Percentiles rank a stretch among this genome's conserved stretches.
These are phyloP conservation scores for Onychomys torridus DNA, from an alignment of 2,797 vertebrate species.

Conservation along the genomic window DNA sequence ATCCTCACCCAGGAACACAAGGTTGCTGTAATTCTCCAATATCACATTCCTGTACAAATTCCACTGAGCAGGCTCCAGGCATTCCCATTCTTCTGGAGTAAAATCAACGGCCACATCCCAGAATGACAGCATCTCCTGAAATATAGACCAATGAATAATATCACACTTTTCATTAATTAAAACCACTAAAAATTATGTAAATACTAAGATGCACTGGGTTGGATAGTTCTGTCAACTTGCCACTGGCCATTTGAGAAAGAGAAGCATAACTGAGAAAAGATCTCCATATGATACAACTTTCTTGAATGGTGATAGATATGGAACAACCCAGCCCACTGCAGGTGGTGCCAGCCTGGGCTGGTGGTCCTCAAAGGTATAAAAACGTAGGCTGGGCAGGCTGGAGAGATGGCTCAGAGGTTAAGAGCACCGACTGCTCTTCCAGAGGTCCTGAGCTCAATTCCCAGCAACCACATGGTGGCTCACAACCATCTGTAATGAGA, in stretches of 20 bases:
- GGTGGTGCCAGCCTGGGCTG: neutral
- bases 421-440: no score
- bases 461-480: no score
- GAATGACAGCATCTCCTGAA: neutral
- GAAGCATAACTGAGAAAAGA: neutral
- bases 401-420: no score
- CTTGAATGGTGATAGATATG: neutral
- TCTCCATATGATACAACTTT: neutral
- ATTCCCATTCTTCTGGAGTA: neutral
- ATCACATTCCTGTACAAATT: neutral
- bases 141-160: neutral
- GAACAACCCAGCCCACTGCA: neutral
- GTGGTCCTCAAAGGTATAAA: neutral
- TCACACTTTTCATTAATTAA: neutral
- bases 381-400: neutral
- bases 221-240: neutral
- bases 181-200: neutral
- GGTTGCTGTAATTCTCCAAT: neutral
- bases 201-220: neutral
- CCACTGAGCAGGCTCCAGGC: neutral
- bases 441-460: no score
- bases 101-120: neutral
- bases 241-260: neutral
- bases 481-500: no score
- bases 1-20: neutral